These are phyloP conservation scores for Vombatus ursinus DNA, from an alignment of 2,113 vertebrate genomes.

Conservation along the genomic window DNA sequence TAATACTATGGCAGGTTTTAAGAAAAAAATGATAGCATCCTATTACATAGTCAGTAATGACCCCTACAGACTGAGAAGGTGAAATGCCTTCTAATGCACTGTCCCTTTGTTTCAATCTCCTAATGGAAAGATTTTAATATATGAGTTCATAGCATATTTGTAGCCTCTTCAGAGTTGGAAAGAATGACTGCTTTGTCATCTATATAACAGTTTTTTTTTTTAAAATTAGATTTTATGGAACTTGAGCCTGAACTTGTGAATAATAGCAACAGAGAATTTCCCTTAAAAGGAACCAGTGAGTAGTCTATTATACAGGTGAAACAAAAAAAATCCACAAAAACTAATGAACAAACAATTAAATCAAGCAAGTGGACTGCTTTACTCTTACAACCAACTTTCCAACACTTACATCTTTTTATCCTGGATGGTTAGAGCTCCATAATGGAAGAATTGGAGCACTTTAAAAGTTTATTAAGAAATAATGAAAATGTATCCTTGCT, in stretches of 20 bases:
- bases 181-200: background rate
- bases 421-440: background rate
- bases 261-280: background rate
- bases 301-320: background rate
- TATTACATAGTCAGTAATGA: fast-evolving
- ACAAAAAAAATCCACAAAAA: background rate
- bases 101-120: background rate
- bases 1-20: background rate
- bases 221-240: background rate
- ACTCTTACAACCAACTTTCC: background rate
- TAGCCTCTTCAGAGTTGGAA: background rate
- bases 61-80: background rate
- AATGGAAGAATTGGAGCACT: background rate
- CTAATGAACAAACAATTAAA: background rate
- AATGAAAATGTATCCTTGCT: background rate
- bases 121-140: background rate
- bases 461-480: background rate
- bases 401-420: background rate
- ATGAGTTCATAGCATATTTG: background rate
- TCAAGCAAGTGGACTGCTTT: background rate
- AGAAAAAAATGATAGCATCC: background rate
- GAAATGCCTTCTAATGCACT: background rate
- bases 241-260: background rate
- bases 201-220: background rate
- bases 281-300: background rate